Evolutionary conservation across 2,113 vertebrate genomes (phyloP), one percentile per base, ranked within the genome.

Genomic region (Esox niger): DNA sequence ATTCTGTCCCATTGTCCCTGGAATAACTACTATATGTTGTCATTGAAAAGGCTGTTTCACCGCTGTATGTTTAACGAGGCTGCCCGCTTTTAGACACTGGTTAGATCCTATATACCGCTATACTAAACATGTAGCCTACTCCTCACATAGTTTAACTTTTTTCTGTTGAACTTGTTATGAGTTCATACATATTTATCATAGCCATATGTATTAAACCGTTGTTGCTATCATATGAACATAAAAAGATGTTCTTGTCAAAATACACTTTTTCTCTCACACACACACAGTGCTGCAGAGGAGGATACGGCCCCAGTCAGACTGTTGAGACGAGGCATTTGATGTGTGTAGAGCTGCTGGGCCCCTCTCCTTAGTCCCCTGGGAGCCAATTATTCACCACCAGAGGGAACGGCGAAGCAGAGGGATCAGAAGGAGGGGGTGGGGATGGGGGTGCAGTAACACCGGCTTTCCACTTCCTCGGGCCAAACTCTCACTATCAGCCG

Each of bases 371-470:
- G 33, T 60, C 64, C 25, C 68, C 47, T 30, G 27, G 68, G 68
- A 75, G 47, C 56, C 73, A 66, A 74, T 70, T 75, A 69, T 46
- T 64, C 26, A 58, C 69, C 55, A 26, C 61, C 56, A 58, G 27
- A 17, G 15, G 47, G 15, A n/a, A 21, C 6, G n/a, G 47, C 17
- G 47, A n/a, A 43, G 47, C 10, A 7, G 56, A 20, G 26, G 56
- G 10, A 3, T 3, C 25, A 31, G 27, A 15, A 1, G 20, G 47
- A 15, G 0, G 20, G 47, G 17, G 3, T 2, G 47, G 0, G 7
- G 2, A 6, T 2, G 56, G 6, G 2, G 27, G 4, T 10, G 26
- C 56, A 59, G 56, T 27, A 17, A 20, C 15, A 6, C 29, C 2
- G 3, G 26, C 15, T 30, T 58, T 20, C 27, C 10, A 11, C 27